phyloP scores from a whole-genome alignment of 2,888 invertebrate species.

The Sclerodermus sp. region DNA sequence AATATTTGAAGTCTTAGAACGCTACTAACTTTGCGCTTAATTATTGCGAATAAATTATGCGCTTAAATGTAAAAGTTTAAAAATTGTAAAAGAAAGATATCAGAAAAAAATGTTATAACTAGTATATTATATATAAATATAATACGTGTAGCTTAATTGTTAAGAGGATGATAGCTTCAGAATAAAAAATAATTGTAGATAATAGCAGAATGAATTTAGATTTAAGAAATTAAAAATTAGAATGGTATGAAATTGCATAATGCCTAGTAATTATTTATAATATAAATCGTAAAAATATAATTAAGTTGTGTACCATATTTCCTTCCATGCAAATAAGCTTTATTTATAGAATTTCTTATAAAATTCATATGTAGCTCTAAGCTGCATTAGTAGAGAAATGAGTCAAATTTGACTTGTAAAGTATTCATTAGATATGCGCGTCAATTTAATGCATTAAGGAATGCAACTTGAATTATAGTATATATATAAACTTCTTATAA shows the following conservation, averaged over 20 bases:
- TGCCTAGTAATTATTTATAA: slow-evolving; percentile 24
- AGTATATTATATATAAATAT: slow-evolving; percentile 14
- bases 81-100: too few species aligned
- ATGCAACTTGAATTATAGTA: too few species aligned
- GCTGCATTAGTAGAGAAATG: neutral
- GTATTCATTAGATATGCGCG: too few species aligned
- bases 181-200: slow-evolving; percentile 10
- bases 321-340: slow-evolving; percentile 15
- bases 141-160: slow-evolving; percentile 15
- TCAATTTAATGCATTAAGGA: too few species aligned
- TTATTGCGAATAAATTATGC: too few species aligned
- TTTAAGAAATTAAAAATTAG: slow-evolving; percentile 9
- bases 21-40: too few species aligned
- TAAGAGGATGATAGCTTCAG: slow-evolving; percentile 12
- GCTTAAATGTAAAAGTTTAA: too few species aligned
- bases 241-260: slow-evolving; percentile 12
- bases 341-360: slow-evolving; percentile 13
- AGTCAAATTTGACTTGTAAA: neutral
- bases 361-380: slow-evolving; percentile 8
- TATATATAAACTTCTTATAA: too few species aligned
- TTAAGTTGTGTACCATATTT: slow-evolving; percentile 7
- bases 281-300: slow-evolving; percentile 1
- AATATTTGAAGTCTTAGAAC: too few species aligned
- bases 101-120: slow-evolving; percentile 15
- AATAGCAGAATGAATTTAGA: slow-evolving; percentile 12